Conservation (phyloP, 2,113 vertebrate genomes). For the Anhinga rufa region DNA sequence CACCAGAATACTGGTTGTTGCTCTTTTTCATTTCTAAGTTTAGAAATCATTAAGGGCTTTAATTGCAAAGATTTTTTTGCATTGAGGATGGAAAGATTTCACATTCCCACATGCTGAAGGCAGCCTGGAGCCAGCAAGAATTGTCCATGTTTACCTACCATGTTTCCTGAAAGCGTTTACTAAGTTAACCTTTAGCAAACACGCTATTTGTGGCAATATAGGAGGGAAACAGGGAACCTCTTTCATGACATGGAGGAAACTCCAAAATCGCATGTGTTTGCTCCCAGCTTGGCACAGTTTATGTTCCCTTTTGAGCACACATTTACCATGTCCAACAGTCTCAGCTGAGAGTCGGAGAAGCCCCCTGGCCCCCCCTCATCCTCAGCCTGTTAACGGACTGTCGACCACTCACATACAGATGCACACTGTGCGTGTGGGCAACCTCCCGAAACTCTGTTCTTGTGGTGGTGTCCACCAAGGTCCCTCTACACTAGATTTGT, state of each 20-base stretch:
- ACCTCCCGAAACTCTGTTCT: neutral
- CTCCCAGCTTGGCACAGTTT: neutral
- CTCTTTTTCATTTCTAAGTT: neutral
- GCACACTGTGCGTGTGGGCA: accelerated
- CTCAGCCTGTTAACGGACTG: neutral
- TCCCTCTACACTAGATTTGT: neutral
- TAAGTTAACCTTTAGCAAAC: neutral
- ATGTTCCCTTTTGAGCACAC: neutral
- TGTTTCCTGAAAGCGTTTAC: neutral
- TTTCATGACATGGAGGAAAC: neutral
- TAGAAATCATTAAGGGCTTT: slow-evolving; percentile 3
- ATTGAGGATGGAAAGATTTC: neutral
- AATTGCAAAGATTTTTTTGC: neutral
- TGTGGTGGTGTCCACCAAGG: neutral
- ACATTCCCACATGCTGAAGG: neutral
- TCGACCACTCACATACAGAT: neutral
- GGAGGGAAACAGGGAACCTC: neutral
- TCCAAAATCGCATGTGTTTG: neutral
- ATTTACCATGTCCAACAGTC: neutral
- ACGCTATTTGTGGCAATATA: neutral
- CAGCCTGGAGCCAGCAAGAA: neutral
- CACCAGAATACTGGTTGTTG: neutral
- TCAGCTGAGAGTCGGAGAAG: neutral
- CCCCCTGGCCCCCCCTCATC: neutral
- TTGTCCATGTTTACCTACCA: neutral